phyloP scores from a whole-genome alignment of 2,888 invertebrate species.

The Cistogaster globosa region DNA sequence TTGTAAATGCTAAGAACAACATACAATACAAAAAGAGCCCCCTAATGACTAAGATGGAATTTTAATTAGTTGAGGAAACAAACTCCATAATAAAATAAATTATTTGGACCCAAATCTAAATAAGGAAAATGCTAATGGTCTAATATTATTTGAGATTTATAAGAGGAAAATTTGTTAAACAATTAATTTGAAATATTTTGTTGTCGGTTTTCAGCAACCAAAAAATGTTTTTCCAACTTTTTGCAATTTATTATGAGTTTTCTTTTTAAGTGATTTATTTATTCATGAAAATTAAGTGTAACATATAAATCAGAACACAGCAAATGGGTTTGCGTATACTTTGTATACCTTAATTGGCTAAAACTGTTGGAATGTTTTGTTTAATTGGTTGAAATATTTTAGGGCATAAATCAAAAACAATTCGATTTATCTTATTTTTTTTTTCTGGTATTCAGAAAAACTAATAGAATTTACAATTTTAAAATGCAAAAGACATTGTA shows the following conservation, averaged over 20 bases:
- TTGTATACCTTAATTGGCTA: too few relatives aligned
- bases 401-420: too few relatives aligned
- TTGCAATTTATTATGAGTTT: constrained; percentile 1
- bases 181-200: constrained; percentile 17
- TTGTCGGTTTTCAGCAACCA: background rate
- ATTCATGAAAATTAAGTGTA: background rate
- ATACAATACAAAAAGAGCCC: too few relatives aligned
- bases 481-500: too few relatives aligned
- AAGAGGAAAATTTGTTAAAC: constrained; percentile 29
- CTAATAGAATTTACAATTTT: too few relatives aligned
- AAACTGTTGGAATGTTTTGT: too few relatives aligned
- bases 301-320: background rate
- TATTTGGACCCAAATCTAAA: background rate
- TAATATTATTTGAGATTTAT: background rate
- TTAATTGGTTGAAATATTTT: too few relatives aligned
- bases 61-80: constrained; percentile 42
- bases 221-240: background rate
- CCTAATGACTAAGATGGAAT: constrained; percentile 32
- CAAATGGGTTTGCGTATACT: too few relatives aligned
- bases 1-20: too few relatives aligned
- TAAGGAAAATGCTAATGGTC: background rate
- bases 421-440: too few relatives aligned
- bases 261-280: constrained; percentile 4
- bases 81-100: background rate
- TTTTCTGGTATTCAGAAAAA: too few relatives aligned